Evolutionary conservation across 2,113 vertebrate genomes (phyloP).

Genomic region (Lutjanus erythropterus): DNA sequence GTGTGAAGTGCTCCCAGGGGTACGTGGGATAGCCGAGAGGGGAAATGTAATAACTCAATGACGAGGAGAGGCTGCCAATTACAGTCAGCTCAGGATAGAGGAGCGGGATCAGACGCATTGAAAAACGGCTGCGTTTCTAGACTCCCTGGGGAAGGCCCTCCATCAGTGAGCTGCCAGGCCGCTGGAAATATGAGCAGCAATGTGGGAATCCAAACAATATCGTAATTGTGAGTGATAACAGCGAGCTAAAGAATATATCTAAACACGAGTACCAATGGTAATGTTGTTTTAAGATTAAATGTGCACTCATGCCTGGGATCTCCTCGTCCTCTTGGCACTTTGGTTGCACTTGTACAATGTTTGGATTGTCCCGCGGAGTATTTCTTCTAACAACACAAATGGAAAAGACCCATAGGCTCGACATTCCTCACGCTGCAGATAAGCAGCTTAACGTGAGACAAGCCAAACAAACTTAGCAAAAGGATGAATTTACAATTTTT

Average conservation of each 20-base stretch:
- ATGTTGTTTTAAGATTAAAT: constrained; percentile 70
- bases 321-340: constrained; percentile 45
- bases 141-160: constrained; percentile 63
- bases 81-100: constrained; percentile 64
- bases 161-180: constrained; percentile 51
- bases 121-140: constrained; percentile 61
- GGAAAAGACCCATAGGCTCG: constrained; percentile 40
- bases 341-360: constrained; percentile 56
- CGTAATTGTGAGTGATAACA: constrained; percentile 63
- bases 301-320: constrained; percentile 46
- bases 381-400: constrained; percentile 65
- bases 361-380: constrained; percentile 62
- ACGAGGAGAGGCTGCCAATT: constrained; percentile 74
- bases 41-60: constrained; percentile 75
- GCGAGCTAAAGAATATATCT: constrained; percentile 42
- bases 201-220: constrained; percentile 72
- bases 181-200: constrained; percentile 65
- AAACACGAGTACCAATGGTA: constrained; percentile 33
- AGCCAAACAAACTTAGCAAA: constrained; percentile 50
- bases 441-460: constrained; percentile 62
- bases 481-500: background rate
- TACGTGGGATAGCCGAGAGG: constrained; percentile 61
- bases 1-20: constrained; percentile 74
- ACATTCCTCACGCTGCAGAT: constrained; percentile 57
- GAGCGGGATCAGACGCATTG: constrained; percentile 69